Evolutionary conservation across 2,113 vertebrate genomes (phyloP).

Genomic region (Proterorhinus semilunaris): DNA sequence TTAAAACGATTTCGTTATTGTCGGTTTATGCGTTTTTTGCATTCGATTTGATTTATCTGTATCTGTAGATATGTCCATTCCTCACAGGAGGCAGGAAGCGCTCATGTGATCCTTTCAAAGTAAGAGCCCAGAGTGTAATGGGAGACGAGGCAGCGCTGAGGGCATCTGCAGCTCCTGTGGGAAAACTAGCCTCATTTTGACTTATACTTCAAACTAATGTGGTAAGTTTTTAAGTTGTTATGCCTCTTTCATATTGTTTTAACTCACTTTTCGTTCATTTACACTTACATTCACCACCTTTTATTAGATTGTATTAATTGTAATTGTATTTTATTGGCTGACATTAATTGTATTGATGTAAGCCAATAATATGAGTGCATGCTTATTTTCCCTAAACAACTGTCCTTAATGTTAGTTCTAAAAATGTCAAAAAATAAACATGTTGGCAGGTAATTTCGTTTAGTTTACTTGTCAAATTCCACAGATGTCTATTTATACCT

Average conservation of each 20-base stretch:
- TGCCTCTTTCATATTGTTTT: no score
- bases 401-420: neutral
- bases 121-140: neutral
- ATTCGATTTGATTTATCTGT: no score
- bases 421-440: neutral
- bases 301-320: neutral
- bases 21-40: no score
- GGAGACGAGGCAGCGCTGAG: neutral
- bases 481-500: conserved; percentile 5
- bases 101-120: neutral
- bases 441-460: neutral
- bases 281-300: neutral
- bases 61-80: no score
- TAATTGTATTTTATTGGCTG: no score
- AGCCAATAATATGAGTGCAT: no score
- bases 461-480: conserved; percentile 5
- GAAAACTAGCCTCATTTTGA: neutral
- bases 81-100: neutral
- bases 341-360: neutral
- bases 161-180: neutral
- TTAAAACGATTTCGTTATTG: no score
- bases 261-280: neutral
- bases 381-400: neutral
- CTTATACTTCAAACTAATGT: neutral
- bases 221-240: neutral